Evolutionary conservation across 37 sponge, comb jelly and placozoan species (phyloP).

Genomic region (Ephydatia muelleri): DNA sequence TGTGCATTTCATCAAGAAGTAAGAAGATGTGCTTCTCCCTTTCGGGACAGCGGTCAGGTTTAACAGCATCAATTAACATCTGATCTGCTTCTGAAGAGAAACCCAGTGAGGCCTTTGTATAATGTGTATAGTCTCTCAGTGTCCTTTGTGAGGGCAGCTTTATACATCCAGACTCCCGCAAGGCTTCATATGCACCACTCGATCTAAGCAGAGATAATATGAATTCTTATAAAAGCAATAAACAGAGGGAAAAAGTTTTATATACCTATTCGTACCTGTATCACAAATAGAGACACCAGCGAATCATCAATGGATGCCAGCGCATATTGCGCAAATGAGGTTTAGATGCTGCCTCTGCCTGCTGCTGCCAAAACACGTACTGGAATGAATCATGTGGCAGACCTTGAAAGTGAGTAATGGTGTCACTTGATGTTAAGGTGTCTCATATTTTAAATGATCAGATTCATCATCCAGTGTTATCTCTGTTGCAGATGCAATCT

Average conservation of each 20-base stretch:
- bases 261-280: too few species aligned
- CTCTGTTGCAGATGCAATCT: too few species aligned
- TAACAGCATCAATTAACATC: constrained; percentile 21
- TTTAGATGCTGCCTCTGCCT: constrained; percentile 6
- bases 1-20: constrained; percentile 50
- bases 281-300: too few species aligned
- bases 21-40: constrained; percentile 28
- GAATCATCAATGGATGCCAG: constrained; percentile 33
- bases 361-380: constrained; percentile 23
- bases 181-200: too few species aligned
- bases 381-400: constrained; percentile 1
- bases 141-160: constrained; percentile 29
- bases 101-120: constrained; percentile 5
- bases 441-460: too few species aligned
- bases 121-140: constrained; percentile 41
- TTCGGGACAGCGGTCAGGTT: constrained; percentile 17
- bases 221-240: too few species aligned
- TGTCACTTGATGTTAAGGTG: too few species aligned
- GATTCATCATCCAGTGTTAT: too few species aligned
- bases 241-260: too few species aligned
- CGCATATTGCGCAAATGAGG: constrained; percentile 6
- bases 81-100: constrained; percentile 41
- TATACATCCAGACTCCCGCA: too few species aligned
- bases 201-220: too few species aligned
- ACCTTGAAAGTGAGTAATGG: too few species aligned